phyloP scores from a whole-genome alignment of 2,888 invertebrate species.

The Tortrix viridana region DNA sequence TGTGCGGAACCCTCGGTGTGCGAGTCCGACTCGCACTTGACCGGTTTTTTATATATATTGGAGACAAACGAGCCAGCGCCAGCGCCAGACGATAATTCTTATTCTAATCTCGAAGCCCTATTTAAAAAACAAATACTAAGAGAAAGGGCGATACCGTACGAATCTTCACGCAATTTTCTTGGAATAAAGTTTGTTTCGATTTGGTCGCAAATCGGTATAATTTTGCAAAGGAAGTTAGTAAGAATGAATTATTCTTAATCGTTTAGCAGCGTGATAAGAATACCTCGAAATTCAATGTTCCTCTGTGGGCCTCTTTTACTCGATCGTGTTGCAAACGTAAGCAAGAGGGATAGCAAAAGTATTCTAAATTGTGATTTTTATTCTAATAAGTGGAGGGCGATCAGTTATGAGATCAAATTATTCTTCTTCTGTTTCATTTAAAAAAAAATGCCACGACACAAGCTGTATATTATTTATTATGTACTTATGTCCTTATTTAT shows the following conservation, averaged over 20 bases:
- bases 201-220: not conserved
- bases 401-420: no score
- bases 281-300: not conserved
- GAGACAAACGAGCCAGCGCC: no score
- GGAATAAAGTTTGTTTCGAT: not conserved
- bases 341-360: not conserved
- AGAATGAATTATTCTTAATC: conserved; percentile 28
- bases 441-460: no score
- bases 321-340: not conserved
- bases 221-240: conserved; percentile 15
- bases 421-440: no score
- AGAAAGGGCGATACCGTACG: not conserved
- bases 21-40: no score
- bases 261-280: conserved; percentile 16
- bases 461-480: no score
- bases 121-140: conserved; percentile 23
- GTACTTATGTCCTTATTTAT: no score
- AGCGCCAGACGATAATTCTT: conserved; percentile 4
- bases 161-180: not conserved
- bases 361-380: no score
- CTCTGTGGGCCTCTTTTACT: not conserved
- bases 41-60: no score
- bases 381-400: no score
- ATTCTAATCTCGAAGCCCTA: conserved; percentile 17
- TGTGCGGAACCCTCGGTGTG: no score